Conservation (phyloP, 2,888 invertebrate genomes). For the Xestia xanthographa region DNA sequence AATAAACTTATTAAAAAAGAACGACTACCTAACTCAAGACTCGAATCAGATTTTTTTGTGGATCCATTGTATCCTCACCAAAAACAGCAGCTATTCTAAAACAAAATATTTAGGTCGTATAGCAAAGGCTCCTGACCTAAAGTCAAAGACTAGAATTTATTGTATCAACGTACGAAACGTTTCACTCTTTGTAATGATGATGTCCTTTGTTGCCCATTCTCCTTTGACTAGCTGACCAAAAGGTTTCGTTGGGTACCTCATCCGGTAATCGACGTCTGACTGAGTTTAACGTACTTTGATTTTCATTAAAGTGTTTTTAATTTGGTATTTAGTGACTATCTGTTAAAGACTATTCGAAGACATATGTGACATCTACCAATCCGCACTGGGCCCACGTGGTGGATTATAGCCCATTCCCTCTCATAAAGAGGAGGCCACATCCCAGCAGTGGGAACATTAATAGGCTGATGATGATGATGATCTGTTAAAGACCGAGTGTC, state of each 20-base stretch:
- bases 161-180: constrained; percentile 25
- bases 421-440: no score
- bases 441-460: no score
- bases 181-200: constrained; percentile 29
- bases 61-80: fast-evolving
- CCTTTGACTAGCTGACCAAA: constrained; percentile 42
- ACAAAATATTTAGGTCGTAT: not conserved
- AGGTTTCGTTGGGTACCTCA: constrained; percentile 3
- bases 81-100: not conserved
- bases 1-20: not conserved
- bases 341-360: not conserved
- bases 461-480: no score
- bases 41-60: not conserved
- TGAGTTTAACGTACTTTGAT: not conserved
- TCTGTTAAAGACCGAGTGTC: not conserved
- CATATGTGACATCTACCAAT: no score
- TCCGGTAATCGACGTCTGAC: constrained; percentile 12
- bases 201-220: constrained; percentile 30
- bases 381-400: no score
- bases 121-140: constrained; percentile 10
- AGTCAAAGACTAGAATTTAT: constrained; percentile 14
- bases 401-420: no score
- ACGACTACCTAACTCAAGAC: not conserved
- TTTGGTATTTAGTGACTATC: not conserved
- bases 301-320: not conserved